phyloP scores from a whole-genome alignment of 1,140 invertebrate species.

The Neuroterus valhalla region DNA sequence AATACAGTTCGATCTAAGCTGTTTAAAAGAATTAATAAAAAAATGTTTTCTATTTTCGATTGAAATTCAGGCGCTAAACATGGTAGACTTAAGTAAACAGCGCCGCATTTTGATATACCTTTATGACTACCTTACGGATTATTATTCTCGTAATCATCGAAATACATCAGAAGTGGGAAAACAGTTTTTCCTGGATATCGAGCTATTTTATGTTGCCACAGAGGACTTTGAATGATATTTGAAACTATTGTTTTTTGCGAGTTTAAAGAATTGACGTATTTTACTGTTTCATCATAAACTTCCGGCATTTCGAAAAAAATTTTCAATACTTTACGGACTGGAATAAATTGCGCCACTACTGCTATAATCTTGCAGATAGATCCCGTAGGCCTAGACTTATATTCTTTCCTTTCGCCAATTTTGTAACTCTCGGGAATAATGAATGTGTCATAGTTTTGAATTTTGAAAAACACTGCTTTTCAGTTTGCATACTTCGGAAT shows the following conservation, averaged over 20 bases:
- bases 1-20: conserved; percentile 50
- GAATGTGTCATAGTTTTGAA: too few relatives aligned
- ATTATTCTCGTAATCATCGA: conserved; percentile 46
- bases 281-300: conserved; percentile 33
- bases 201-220: conserved; percentile 51
- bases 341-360: conserved; percentile 37
- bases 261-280: conserved; percentile 37
- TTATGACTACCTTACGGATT: conserved; percentile 51
- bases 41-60: too few relatives aligned
- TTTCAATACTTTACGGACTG: conserved; percentile 36
- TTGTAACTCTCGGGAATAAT: too few relatives aligned
- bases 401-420: conserved; percentile 34
- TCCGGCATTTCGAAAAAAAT: conserved; percentile 47
- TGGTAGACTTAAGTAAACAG: conserved; percentile 51
- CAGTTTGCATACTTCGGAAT: conserved; percentile 21
- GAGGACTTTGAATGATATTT: conserved; percentile 55
- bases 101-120: too few relatives aligned
- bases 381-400: conserved; percentile 17
- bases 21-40: conserved; percentile 54
- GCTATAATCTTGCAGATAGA: conserved; percentile 10
- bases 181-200: conserved; percentile 48
- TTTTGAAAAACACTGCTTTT: too few relatives aligned
- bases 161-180: conserved; percentile 58
- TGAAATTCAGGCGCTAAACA: conserved; percentile 50
- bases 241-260: conserved; percentile 39